These are phyloP conservation scores for Zophobas morio DNA, from an alignment of 1,140 invertebrate genomes.

Conservation along the genomic window DNA sequence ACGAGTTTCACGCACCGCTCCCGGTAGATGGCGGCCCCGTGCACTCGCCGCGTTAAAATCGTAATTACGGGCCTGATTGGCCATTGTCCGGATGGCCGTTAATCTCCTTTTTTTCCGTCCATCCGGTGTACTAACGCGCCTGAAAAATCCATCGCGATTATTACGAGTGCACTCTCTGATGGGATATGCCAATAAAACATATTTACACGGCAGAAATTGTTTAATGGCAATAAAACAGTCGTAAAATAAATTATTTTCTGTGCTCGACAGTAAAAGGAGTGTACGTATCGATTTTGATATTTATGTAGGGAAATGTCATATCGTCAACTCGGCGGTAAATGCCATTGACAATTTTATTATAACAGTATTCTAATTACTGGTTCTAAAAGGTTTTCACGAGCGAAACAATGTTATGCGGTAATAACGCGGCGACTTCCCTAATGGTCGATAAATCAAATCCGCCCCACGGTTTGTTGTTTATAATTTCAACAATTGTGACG, in stretches of 20 bases:
- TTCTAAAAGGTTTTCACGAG: conserved; percentile 25
- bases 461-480: background rate
- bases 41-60: background rate
- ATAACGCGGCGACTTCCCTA: background rate
- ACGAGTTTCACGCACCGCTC: background rate
- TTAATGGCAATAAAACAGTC: conserved; percentile 45
- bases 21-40: conserved; percentile 1
- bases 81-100: background rate
- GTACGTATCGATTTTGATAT: conserved; percentile 46
- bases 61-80: background rate
- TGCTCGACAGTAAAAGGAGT: conserved; percentile 45
- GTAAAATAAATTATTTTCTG: conserved; percentile 48
- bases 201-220: conserved; percentile 47
- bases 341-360: conserved; percentile 42
- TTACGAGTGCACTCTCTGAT: conserved; percentile 25
- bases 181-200: conserved; percentile 40
- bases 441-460: conserved; percentile 11
- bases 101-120: background rate
- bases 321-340: conserved; percentile 33
- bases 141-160: conserved; percentile 24
- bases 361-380: conserved; percentile 32
- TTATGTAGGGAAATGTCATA: conserved; percentile 43
- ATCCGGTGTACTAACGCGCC: background rate
- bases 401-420: conserved; percentile 6
- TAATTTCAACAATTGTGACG: background rate